Evolutionary conservation across 2,888 invertebrate genomes (phyloP).

Genomic region (Scaptomyza tumidula): DNA sequence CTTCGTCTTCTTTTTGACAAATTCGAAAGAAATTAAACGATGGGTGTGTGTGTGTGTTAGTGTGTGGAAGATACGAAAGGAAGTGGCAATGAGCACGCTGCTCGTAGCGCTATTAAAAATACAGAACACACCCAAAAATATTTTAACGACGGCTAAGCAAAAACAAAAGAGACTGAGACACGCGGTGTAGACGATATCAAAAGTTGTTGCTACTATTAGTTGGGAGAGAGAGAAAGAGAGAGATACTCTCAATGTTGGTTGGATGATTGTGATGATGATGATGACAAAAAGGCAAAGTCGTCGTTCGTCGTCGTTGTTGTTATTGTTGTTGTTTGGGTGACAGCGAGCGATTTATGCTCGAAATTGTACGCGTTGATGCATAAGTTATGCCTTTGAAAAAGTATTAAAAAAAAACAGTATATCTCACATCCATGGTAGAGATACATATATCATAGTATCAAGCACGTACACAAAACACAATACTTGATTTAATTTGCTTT

Average conservation of each 20-base stretch:
- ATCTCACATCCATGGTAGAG: slow-evolving; percentile 49
- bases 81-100: slow-evolving; percentile 70
- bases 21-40: slow-evolving; percentile 73
- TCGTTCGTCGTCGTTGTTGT: slow-evolving; percentile 4
- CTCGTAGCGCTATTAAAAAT: slow-evolving; percentile 75
- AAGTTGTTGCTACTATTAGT: slow-evolving; percentile 38
- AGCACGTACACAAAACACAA: slow-evolving; percentile 25
- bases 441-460: slow-evolving; percentile 27
- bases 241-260: slow-evolving; percentile 17
- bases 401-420: slow-evolving; percentile 26
- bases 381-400: slow-evolving; percentile 62
- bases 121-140: slow-evolving; percentile 81
- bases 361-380: slow-evolving; percentile 79
- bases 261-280: slow-evolving; percentile 21
- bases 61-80: slow-evolving; percentile 59
- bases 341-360: slow-evolving; percentile 75
- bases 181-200: slow-evolving; percentile 34
- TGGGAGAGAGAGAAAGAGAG: slow-evolving; percentile 4
- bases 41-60: slow-evolving; percentile 21
- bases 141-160: slow-evolving; percentile 68
- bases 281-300: slow-evolving; percentile 47
- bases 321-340: slow-evolving; percentile 48
- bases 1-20: slow-evolving; percentile 57
- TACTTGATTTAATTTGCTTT: slow-evolving; percentile 3
- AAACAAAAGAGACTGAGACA: slow-evolving; percentile 13